Conservation (phyloP, 2,888 invertebrate species). For the Acanthosepion lycidas region DNA sequence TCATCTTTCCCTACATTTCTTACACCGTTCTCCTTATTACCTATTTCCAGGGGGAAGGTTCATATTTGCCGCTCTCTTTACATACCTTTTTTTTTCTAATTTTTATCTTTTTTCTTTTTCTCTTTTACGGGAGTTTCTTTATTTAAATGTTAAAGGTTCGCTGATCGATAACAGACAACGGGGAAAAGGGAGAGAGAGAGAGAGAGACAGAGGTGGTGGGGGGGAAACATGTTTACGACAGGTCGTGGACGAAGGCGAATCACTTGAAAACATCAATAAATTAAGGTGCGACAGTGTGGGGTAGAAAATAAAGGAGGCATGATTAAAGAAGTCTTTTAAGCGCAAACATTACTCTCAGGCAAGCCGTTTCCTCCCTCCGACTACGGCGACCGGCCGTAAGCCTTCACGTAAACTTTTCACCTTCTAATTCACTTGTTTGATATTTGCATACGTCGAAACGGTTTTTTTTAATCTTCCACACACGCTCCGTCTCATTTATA, state of each 20-base stretch:
- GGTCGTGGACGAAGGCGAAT: background rate
- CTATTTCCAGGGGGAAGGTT: too few species aligned
- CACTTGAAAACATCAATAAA: conserved; percentile 3
- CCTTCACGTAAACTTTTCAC: background rate
- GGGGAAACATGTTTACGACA: background rate
- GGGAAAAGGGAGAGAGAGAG: background rate
- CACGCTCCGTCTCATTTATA: background rate
- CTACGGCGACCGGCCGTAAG: background rate
- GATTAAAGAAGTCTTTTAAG: conserved; percentile 12
- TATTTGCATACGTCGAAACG: background rate
- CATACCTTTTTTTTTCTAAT: too few species aligned
- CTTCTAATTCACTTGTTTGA: background rate
- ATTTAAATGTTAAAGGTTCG: background rate
- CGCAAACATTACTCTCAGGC: background rate
- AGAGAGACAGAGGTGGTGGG: background rate
- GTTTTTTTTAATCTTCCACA: background rate
- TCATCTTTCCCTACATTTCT: too few species aligned
- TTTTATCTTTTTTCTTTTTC: background rate
- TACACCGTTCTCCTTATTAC: too few species aligned
- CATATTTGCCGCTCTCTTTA: too few species aligned
- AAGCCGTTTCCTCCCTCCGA: background rate
- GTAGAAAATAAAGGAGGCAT: background rate
- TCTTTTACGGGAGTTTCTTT: background rate
- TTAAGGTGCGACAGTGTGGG: background rate
- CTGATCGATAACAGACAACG: background rate